Base-by-base conservation (phyloP, 2,113 vertebrate genomes). In the Lonchura striata region DNA sequence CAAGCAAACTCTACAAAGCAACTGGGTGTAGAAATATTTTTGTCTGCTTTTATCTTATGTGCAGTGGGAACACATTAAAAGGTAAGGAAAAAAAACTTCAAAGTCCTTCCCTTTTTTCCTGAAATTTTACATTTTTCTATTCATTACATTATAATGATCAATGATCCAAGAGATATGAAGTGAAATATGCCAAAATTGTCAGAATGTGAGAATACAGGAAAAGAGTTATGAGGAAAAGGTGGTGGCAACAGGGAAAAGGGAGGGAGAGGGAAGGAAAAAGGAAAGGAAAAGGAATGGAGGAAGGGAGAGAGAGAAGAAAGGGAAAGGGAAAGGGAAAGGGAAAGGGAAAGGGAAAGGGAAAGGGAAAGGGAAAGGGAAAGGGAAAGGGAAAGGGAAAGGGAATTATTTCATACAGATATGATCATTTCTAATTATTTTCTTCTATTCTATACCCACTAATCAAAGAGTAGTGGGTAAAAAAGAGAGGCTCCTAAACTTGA, bases 1-100 rank as follows among this genome's bases (percentile, higher is more conserved):
- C 69, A 87, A 82, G 33, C 2, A 49, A 84, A 82, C 20, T 84
- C 60, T 75, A 92, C 49, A 94, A 91, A 92, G 83, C 56, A 83
- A 76, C 20, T 56, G 65, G 13, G 37, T 60, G 16, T 23, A 21
- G 57, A 94, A 94, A 85, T 95, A 89, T 71, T 89, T 92, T 79
- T 79, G n/a, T 9, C 41, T 57, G 18, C 92, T 96, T 96, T 95
- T 86, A 95, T 95, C 69, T 91, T 57, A 42, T 10, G 25, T 72
- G 61, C 46, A 61, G 35, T 65, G 63, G 91, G 86, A 91, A 60
- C 49, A 82, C 31, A 79, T 82, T 82, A 94, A 84, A 92, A 95
- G 25, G 47, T 86, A 76, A 39, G 30, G 39, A 39, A 41, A 41
- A 44, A 79, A 71, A 91, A 42, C 81, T 81, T 96, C 86, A 84